phyloP scores from a whole-genome alignment of 2,888 invertebrate genomes.

The Sphinx pinastri region DNA sequence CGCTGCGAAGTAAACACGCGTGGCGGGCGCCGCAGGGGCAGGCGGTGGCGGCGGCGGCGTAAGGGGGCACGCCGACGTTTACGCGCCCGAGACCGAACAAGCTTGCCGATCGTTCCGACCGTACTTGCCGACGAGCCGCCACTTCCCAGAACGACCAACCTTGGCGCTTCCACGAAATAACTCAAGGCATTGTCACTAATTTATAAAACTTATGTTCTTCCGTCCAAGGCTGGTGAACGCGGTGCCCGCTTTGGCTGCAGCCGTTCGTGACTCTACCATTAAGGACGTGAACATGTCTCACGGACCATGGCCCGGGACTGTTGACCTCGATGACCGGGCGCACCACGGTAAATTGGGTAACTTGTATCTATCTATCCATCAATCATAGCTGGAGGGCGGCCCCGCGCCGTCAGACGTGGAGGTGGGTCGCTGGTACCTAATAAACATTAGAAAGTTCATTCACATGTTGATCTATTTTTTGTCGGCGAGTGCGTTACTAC shows the following conservation, averaged over 20 bases:
- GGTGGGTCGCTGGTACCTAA: conserved; percentile 34
- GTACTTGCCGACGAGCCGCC: conserved; percentile 59
- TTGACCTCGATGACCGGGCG: conserved; percentile 58
- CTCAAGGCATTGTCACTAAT: conserved; percentile 81
- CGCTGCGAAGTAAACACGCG: conserved; percentile 41
- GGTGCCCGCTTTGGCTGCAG: conserved; percentile 45
- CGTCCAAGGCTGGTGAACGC: conserved; percentile 60
- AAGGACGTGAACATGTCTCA: conserved; percentile 40
- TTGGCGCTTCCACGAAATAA: conserved; percentile 78
- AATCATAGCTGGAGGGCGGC: conserved; percentile 54
- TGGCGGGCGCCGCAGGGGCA: conserved; percentile 43
- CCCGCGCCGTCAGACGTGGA: conserved; percentile 46
- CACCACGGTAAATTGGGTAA: conserved; percentile 52
- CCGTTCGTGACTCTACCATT: conserved; percentile 48
- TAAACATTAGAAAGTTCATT: conserved; percentile 68
- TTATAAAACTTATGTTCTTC: conserved; percentile 78
- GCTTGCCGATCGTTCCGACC: conserved; percentile 43
- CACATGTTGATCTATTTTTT: conserved; percentile 68
- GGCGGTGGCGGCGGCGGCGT: conserved; percentile 40
- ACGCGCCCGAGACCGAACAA: conserved; percentile 47
- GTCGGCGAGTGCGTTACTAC: conserved; percentile 41
- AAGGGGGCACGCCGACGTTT: conserved; percentile 32
- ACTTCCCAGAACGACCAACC: conserved; percentile 79
- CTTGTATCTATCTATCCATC: conserved; percentile 59
- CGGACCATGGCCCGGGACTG: conserved; percentile 41